A percentile compares a stretch with the other conserved stretches of the same genome.
phyloP scores from a whole-genome alignment of 2,888 invertebrate genomes.

The Leucophenga montana region DNA sequence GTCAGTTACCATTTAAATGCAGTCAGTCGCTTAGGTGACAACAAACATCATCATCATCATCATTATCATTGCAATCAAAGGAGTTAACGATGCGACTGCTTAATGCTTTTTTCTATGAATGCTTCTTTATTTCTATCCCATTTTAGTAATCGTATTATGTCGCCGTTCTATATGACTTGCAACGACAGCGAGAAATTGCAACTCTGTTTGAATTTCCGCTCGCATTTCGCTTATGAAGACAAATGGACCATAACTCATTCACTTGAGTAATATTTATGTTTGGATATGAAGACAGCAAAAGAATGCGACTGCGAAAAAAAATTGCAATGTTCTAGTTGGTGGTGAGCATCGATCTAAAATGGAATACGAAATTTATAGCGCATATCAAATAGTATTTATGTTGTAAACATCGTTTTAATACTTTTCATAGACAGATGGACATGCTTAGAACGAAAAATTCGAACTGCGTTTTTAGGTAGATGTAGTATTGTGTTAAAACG shows the following conservation, averaged over 20 bases:
- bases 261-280: conserved; percentile 27
- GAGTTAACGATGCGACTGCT: no score
- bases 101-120: neutral
- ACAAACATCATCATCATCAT: conserved; percentile 2
- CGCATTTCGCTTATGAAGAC: conserved; percentile 24
- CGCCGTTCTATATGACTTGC: neutral
- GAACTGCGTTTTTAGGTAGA: no score
- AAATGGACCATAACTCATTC: conserved; percentile 27
- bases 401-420: no score
- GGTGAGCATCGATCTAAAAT: neutral
- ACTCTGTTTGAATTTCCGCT: conserved; percentile 14
- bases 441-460: no score
- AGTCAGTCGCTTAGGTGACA: neutral
- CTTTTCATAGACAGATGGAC: no score
- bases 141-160: neutral
- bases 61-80: neutral
- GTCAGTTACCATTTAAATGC: neutral
- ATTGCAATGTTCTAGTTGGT: neutral
- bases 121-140: neutral
- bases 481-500: no score
- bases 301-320: conserved; percentile 3
- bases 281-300: neutral
- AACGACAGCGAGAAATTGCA: neutral
- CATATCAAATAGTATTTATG: no score
- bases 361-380: no score